Evolutionary conservation across 2,797 vertebrate species (phyloP).

Genomic region (Crocodylus rhombifer): DNA sequence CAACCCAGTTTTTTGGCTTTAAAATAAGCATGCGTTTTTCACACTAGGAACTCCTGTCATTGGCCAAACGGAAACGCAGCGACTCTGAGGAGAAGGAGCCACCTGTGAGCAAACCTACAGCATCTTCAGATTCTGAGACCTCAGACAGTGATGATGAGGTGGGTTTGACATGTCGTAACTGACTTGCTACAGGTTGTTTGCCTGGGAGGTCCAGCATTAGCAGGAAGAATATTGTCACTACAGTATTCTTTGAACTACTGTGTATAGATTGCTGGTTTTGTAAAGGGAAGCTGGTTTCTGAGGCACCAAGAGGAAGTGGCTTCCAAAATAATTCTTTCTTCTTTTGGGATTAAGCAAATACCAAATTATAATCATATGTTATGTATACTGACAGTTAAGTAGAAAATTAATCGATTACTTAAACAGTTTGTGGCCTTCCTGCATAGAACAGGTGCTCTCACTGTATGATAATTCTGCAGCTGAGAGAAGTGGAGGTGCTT

Average conservation of each 20-base stretch:
- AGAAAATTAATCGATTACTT: not conserved
- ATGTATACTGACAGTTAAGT: not conserved
- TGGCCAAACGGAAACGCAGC: conserved; percentile 96
- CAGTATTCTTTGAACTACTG: not conserved
- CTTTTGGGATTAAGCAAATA: not conserved
- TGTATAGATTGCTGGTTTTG: conserved; percentile 1
- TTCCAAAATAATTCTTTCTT: not conserved
- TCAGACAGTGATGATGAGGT: conserved; percentile 99
- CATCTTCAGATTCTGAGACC: conserved; percentile 96
- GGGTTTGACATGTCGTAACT: not conserved
- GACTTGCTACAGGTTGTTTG: not conserved
- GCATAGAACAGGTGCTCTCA: not conserved
- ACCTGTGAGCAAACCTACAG: conserved; percentile 92
- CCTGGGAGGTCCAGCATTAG: not conserved
- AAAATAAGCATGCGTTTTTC: not conserved
- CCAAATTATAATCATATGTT: not conserved
- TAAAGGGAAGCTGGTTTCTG: not conserved
- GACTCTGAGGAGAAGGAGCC: conserved; percentile 96
- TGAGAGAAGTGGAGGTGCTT: not conserved
- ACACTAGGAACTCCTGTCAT: conserved; percentile 91
- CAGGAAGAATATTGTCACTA: not conserved
- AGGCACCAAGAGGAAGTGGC: not conserved
- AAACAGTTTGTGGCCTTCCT: not conserved
- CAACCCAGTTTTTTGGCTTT: rapidly evolving
- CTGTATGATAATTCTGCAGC: not conserved